Conservation (phyloP, 2,797 vertebrate genomes). For the Paedocypris micromegethes region DNA sequence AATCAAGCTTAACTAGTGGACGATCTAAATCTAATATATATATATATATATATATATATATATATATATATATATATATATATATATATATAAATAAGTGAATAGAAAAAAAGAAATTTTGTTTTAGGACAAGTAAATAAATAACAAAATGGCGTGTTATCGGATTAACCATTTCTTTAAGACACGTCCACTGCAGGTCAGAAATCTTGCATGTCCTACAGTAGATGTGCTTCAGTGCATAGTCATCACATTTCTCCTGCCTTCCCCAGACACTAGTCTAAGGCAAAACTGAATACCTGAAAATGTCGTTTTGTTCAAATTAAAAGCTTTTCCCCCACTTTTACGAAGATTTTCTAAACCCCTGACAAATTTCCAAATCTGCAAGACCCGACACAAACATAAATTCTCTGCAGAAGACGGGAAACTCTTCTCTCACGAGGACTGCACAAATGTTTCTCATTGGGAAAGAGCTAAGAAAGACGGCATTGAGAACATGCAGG, state of each 20-base stretch:
- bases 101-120: too few species aligned
- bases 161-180: constrained; percentile 5
- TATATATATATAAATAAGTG: too few species aligned
- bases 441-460: constrained; percentile 23
- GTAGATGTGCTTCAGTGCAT: constrained; percentile 31
- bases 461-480: constrained; percentile 1
- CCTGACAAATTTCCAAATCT: not conserved
- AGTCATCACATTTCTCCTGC: constrained; percentile 51
- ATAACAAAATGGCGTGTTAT: not conserved
- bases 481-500: constrained; percentile 17
- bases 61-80: too few species aligned
- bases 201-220: constrained; percentile 12
- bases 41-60: too few species aligned
- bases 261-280: constrained; percentile 38
- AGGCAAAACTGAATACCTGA: constrained; percentile 24
- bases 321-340: too few species aligned
- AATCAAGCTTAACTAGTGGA: too few species aligned
- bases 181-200: constrained; percentile 5
- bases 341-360: not conserved
- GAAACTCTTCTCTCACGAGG: not conserved
- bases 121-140: not conserved
- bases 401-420: not conserved
- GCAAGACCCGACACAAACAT: not conserved
- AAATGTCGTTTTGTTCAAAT: not conserved
- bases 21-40: too few species aligned